These are phyloP conservation scores for Perodicticus potto DNA, from an alignment of 2,797 vertebrate species.

Conservation along the genomic window DNA sequence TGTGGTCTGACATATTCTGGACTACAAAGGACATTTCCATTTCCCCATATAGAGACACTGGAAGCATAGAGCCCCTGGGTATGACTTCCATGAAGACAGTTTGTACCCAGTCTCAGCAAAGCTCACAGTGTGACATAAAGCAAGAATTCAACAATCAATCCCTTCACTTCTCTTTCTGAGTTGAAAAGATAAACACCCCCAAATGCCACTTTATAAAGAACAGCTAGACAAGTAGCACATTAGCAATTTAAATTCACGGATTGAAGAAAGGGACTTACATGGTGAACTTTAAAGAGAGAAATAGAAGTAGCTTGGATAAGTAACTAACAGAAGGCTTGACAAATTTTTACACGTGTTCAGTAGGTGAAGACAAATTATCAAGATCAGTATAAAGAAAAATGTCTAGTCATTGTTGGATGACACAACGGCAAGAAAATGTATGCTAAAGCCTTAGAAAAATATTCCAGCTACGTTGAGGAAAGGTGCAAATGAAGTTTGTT, in stretches of 20 bases:
- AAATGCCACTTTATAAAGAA: conserved; percentile 73
- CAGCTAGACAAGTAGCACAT: conserved; percentile 68
- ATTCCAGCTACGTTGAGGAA: not conserved
- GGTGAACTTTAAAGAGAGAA: conserved; percentile 70
- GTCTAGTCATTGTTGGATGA: not conserved
- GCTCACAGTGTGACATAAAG: conserved; percentile 29
- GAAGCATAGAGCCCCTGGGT: not conserved
- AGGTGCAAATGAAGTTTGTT: not conserved
- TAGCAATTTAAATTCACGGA: conserved; percentile 79
- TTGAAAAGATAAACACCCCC: conserved; percentile 73
- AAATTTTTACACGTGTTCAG: conserved; percentile 64
- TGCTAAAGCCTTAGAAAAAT: not conserved
- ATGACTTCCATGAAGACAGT: conserved; percentile 19
- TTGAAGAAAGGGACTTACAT: conserved; percentile 68
- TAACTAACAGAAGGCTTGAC: conserved; percentile 66
- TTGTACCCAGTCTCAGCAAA: not conserved
- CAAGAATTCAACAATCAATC: conserved; percentile 65
- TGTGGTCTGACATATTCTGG: conserved; percentile 42
- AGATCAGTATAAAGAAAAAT: conserved; percentile 11
- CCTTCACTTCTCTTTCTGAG: conserved; percentile 48
- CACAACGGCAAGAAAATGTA: not conserved
- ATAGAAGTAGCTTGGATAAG: conserved; percentile 55
- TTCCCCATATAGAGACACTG: not conserved
- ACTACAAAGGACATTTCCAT: conserved; percentile 44
- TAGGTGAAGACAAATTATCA: conserved; percentile 64